These are phyloP conservation scores for Alces alces DNA, from an alignment of 2,113 vertebrate species.

Conservation along the genomic window DNA sequence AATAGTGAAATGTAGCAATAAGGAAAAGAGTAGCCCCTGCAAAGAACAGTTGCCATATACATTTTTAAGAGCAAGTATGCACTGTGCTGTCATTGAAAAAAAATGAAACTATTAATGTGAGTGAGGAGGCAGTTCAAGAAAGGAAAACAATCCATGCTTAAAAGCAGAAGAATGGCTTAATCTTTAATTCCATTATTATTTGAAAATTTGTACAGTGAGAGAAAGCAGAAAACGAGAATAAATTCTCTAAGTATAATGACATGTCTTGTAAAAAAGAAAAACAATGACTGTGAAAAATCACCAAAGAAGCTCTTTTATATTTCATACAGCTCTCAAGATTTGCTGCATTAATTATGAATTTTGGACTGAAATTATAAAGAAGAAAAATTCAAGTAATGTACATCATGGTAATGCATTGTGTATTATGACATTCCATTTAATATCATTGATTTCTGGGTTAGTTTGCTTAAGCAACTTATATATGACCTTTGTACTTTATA, in stretches of 20 bases:
- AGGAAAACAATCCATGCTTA: not conserved
- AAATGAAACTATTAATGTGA: constrained; percentile 27
- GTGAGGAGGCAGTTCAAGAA: not conserved
- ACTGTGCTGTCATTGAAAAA: not conserved
- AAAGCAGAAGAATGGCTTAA: constrained; percentile 10
- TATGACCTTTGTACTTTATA: not conserved
- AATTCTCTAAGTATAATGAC: constrained; percentile 49
- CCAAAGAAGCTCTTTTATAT: not conserved
- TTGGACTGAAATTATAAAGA: not conserved
- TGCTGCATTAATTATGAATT: constrained; percentile 22
- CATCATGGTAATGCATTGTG: not conserved
- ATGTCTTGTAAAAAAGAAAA: not conserved
- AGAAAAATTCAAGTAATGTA: not conserved
- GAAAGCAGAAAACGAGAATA: not conserved
- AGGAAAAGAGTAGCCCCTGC: not conserved
- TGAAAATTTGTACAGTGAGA: not conserved
- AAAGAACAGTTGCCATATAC: not conserved
- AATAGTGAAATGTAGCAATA: not conserved
- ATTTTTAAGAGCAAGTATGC: not conserved
- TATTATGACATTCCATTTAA: not conserved
- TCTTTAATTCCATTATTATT: constrained; percentile 45
- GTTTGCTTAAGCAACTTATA: not conserved
- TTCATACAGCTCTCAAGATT: not conserved
- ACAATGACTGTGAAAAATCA: not conserved
- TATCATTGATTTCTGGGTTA: not conserved